Percentiles rank a stretch among this genome's conserved stretches.
These are phyloP conservation scores for Xylota sylvarum DNA, from an alignment of 2,888 invertebrate species.

Conservation along the genomic window DNA sequence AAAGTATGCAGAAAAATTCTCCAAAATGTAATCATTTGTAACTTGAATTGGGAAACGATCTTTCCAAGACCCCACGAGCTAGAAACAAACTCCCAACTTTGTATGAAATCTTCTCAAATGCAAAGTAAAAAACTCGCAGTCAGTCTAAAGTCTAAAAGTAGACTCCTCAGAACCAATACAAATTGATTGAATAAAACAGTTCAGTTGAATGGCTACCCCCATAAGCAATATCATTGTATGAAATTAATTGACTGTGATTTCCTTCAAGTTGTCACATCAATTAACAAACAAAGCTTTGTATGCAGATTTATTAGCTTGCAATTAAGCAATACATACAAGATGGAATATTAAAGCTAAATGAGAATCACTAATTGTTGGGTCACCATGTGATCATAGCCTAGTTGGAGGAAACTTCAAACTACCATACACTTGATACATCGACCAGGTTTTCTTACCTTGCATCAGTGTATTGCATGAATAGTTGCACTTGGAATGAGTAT, in stretches of 20 bases:
- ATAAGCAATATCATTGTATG: slow-evolving; percentile 2
- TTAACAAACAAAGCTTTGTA: slow-evolving; percentile 8
- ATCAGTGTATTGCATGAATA: neutral
- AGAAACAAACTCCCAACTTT: too few species aligned
- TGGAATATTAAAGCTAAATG: neutral
- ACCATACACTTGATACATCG: too few species aligned
- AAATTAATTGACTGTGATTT: slow-evolving; percentile 58
- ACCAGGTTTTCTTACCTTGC: neutral
- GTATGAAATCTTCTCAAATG: too few species aligned
- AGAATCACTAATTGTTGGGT: neutral
- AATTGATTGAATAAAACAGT: slow-evolving; percentile 33
- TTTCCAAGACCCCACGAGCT: too few species aligned
- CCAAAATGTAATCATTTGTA: too few species aligned
- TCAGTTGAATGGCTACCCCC: slow-evolving; percentile 15
- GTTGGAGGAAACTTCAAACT: neutral
- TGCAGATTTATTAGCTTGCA: slow-evolving; percentile 25
- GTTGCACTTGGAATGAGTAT: neutral
- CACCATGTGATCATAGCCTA: neutral
- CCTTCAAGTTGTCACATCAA: slow-evolving; percentile 49
- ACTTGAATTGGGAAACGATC: too few species aligned
- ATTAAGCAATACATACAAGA: neutral
- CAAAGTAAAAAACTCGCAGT: too few species aligned
- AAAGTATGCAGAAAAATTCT: too few species aligned
- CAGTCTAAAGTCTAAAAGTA: slow-evolving; percentile 5
- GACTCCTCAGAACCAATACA: slow-evolving; percentile 2